Base-by-base conservation (phyloP, 2,797 vertebrate genomes). In the Anas acuta region DNA sequence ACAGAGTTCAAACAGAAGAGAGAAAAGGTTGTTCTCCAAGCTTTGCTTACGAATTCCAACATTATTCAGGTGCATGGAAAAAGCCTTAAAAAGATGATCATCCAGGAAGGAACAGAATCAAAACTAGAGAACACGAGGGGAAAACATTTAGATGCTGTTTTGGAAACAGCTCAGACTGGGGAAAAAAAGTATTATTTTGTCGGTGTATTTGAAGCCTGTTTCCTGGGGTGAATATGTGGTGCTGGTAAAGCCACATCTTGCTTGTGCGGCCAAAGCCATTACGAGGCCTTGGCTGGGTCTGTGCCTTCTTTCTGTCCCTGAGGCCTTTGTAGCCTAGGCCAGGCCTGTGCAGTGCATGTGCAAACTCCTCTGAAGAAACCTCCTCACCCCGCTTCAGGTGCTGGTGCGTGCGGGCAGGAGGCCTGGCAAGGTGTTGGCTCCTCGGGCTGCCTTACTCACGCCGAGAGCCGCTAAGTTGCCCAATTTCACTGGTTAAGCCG, bases 241-340 rank as follows among this genome's bases (percentile, higher is more conserved):
- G 6, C 5, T 1, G 1, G 32, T 0, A 0, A 56, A 53, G 53
- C 6, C 1, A 0, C 6, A 16, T 22, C n/a, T 71, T 0, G 1
- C n/a, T 23, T 33, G 62, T 11, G 21, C 1, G 21, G 13, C 39
- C 9, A 6, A 21, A 22, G 66, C 57, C 32, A 71, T 15, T 49
- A 45, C 39, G 51, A 35, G 60, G 58, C 21, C 5, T 4, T 1
- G n/a, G 35, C 4, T 6, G 9, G 41, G 53, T 56, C 5, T 0
- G 4, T 9, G 66, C 7, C 60, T 43, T 28, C 47, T 26, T 54
- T 4, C 12, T 16, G 33, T 16, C 19, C 37, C 17, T 6, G 61
- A 69, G 51, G 16, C 71, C n/a, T 39, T 26, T 0, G 0, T 17
- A 2, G 4, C n/a, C 53, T 41, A 23, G 1, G 3, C 43, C 28